Evolutionary conservation across 2,888 invertebrate genomes (phyloP).

Genomic region (Lucinisca nassula): DNA sequence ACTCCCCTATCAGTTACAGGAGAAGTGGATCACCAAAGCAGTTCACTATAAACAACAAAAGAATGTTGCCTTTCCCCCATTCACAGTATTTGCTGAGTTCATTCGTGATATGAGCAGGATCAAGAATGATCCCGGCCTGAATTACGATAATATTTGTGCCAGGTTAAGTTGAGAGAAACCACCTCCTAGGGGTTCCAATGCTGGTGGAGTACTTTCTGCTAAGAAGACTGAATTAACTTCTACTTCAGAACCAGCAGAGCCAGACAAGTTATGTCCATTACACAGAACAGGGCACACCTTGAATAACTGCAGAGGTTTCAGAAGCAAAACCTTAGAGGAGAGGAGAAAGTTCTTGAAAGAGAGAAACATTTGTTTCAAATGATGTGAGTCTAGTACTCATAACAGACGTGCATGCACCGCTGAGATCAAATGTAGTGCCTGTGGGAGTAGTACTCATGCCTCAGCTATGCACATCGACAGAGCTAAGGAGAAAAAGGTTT

Average conservation of each 20-base stretch:
- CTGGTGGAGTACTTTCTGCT: background rate
- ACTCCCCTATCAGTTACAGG: conserved; percentile 51
- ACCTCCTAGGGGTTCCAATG: background rate
- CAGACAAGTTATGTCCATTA: background rate
- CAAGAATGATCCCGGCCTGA: conserved; percentile 55
- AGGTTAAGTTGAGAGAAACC: background rate
- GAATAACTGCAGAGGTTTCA: conserved; percentile 34
- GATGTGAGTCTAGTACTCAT: conserved; percentile 25
- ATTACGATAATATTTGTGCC: background rate
- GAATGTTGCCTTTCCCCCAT: conserved; percentile 41
- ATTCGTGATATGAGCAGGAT: conserved; percentile 35
- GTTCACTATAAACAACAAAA: conserved; percentile 36
- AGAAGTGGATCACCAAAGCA: conserved; percentile 56
- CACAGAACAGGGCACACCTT: conserved; percentile 23
- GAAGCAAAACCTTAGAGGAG: conserved; percentile 16
- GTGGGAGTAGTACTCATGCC: conserved; percentile 19
- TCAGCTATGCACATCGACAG: conserved; percentile 20
- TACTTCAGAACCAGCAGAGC: background rate
- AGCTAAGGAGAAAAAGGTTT: background rate
- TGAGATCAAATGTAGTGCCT: conserved; percentile 2
- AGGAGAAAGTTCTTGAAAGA: conserved; percentile 2
- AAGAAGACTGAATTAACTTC: conserved; percentile 9
- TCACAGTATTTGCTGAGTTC: conserved; percentile 45
- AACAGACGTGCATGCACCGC: background rate
- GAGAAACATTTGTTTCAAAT: conserved; percentile 27